Percentiles rank a stretch among this genome's conserved stretches.
Conservation (phyloP, 2,888 invertebrate species). For the Zelleria hepariella region DNA sequence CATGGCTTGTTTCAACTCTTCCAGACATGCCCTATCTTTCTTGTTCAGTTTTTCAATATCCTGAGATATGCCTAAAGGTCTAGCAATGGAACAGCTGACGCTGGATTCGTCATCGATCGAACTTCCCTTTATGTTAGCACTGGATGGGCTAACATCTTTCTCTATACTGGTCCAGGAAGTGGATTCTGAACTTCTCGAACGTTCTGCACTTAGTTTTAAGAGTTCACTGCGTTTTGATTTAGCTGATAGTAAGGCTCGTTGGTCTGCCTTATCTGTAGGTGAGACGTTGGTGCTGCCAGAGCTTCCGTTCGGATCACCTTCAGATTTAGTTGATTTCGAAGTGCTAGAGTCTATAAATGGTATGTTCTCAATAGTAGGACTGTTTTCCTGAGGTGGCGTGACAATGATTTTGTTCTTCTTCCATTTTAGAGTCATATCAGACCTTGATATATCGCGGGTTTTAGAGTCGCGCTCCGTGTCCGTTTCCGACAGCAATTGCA, state of each 20-base stretch:
- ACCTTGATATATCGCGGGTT: constrained; percentile 32
- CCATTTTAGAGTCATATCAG: constrained; percentile 56
- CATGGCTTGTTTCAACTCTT: constrained; percentile 72
- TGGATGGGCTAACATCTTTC: constrained; percentile 76
- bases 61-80: constrained; percentile 84
- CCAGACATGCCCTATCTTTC: constrained; percentile 74
- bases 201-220: constrained; percentile 78
- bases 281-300: constrained; percentile 58
- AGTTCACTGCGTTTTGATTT: constrained; percentile 68
- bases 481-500: constrained; percentile 49
- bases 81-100: constrained; percentile 83
- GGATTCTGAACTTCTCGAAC: constrained; percentile 84
- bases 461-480: constrained; percentile 54
- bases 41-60: constrained; percentile 77
- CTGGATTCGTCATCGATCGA: constrained; percentile 81
- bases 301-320: constrained; percentile 58
- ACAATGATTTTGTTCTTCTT: constrained; percentile 73
- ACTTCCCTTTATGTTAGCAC: constrained; percentile 75
- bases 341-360: constrained; percentile 59
- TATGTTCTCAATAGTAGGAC: constrained; percentile 70
- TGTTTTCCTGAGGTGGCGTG: constrained; percentile 74
- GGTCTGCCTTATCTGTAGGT: constrained; percentile 53
- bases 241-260: constrained; percentile 51
- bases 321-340: constrained; percentile 52
- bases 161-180: constrained; percentile 87